A percentile compares a stretch with the other conserved stretches of the same genome.
Evolutionary conservation across 2,888 invertebrate species (phyloP).

Genomic region (Ichneumoninae sp.): DNA sequence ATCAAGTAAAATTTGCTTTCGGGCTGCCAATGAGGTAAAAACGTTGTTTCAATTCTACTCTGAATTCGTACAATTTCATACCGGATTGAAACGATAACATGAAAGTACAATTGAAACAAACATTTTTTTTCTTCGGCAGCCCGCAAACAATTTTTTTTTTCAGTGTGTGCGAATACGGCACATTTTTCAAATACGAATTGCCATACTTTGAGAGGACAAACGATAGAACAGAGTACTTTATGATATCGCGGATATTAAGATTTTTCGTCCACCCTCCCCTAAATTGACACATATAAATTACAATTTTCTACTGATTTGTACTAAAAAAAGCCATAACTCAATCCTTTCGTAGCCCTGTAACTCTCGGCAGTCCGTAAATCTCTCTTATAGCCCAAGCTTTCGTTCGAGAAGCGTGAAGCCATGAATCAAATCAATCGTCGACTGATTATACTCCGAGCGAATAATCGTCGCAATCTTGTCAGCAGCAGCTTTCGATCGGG

Average conservation of each 20-base stretch:
- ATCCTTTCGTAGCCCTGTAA: neutral
- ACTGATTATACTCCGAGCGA: conserved; percentile 8
- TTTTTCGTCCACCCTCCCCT: too few relatives aligned
- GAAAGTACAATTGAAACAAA: too few relatives aligned
- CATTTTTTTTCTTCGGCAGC: too few relatives aligned
- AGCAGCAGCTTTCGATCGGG: conserved; percentile 27
- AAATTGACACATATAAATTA: neutral
- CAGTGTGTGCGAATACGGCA: neutral
- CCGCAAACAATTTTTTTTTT: too few relatives aligned
- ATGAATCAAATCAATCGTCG: conserved; percentile 16
- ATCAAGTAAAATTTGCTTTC: too few relatives aligned
- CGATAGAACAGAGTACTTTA: too few relatives aligned
- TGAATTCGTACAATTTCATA: too few relatives aligned
- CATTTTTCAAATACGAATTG: neutral
- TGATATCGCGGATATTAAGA: too few relatives aligned
- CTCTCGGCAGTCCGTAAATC: conserved; percentile 17
- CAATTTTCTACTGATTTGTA: neutral
- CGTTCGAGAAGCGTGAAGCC: conserved; percentile 5
- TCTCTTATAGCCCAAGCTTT: conserved; percentile 13
- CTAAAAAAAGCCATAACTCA: neutral
- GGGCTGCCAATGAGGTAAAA: too few relatives aligned
- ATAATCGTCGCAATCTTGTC: conserved; percentile 14
- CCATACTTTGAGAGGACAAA: neutral
- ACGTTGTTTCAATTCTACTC: too few relatives aligned
- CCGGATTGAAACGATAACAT: too few relatives aligned